Conservation (phyloP, 2,797 vertebrate genomes). For the Crenichthys baileyi region DNA sequence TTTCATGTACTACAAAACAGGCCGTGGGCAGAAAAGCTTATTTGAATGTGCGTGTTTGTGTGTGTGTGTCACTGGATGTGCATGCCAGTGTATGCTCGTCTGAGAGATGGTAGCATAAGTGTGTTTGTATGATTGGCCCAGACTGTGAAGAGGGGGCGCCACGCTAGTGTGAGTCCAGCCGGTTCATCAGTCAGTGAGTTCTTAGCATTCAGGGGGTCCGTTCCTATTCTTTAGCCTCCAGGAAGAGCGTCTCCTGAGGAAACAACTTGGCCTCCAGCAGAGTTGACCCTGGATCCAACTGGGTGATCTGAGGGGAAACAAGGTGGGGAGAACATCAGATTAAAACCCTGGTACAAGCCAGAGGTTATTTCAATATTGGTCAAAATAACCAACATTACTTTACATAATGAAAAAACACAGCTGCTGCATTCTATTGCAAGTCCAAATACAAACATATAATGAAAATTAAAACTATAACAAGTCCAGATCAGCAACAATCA, state of each 20-base stretch:
- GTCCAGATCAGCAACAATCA: background rate
- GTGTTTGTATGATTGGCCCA: slow-evolving; percentile 79
- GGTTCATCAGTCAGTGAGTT: slow-evolving; percentile 66
- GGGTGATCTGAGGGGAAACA: slow-evolving; percentile 87
- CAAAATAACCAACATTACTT: background rate
- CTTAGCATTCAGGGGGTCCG: slow-evolving; percentile 40
- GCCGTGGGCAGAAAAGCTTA: slow-evolving; percentile 77
- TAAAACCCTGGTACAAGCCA: background rate
- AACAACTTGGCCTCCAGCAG: slow-evolving; percentile 98
- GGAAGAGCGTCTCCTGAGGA: slow-evolving; percentile 99
- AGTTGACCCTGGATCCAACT: slow-evolving; percentile 91
- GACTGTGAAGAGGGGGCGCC: slow-evolving; percentile 55
- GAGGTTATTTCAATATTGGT: background rate
- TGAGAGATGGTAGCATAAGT: slow-evolving; percentile 79
- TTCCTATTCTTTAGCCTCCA: slow-evolving; percentile 95
- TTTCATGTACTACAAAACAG: slow-evolving; percentile 72
- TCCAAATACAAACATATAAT: background rate
- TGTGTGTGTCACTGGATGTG: slow-evolving; percentile 72
- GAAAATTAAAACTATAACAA: background rate
- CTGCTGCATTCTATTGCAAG: background rate
- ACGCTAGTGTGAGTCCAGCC: slow-evolving; percentile 77
- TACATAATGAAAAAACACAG: background rate
- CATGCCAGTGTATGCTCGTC: slow-evolving; percentile 67
- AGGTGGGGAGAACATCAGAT: slow-evolving; percentile 5
- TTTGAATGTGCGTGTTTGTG: slow-evolving; percentile 69